Percentiles rank a stretch among this genome's conserved stretches.
Conservation (phyloP, 1,140 invertebrate genomes). For the Camponotus pennsylvanicus region DNA sequence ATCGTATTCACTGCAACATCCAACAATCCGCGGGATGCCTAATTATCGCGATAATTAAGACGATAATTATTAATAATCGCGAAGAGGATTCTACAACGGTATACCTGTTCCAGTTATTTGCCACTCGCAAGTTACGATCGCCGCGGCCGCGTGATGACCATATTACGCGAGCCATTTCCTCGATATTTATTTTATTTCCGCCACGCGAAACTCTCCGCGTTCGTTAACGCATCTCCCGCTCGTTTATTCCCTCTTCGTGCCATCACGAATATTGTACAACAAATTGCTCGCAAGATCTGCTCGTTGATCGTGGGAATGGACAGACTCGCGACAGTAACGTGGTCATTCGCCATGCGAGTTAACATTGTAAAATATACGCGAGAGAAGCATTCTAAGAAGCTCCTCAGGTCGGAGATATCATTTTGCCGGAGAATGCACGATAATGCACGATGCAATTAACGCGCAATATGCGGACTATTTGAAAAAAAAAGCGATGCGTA, state of each 20-base stretch:
- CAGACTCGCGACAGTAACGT: constrained; percentile 5
- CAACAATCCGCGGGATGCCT: background rate
- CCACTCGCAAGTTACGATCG: constrained; percentile 17
- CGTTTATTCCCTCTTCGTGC: background rate
- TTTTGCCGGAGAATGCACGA: background rate
- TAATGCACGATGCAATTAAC: constrained; percentile 5
- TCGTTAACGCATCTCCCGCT: constrained; percentile 11
- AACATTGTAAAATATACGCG: constrained; percentile 13
- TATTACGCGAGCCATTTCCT: background rate
- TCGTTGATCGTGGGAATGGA: constrained; percentile 36
- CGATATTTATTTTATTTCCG: constrained; percentile 49
- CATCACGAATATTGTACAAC: constrained; percentile 29
- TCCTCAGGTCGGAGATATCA: background rate
- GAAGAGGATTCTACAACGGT: constrained; percentile 14
- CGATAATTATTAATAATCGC: background rate
- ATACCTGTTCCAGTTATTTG: constrained; percentile 18
- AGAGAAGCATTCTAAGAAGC: background rate
- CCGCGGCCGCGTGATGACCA: background rate
- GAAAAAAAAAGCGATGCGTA: background rate
- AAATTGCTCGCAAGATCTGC: constrained; percentile 29
- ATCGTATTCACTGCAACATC: background rate
- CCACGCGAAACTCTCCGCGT: background rate
- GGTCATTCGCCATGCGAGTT: background rate
- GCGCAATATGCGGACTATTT: background rate
- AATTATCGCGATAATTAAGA: constrained; percentile 8